phyloP scores from a whole-genome alignment of 2,888 invertebrate genomes.

The Troides helena region DNA sequence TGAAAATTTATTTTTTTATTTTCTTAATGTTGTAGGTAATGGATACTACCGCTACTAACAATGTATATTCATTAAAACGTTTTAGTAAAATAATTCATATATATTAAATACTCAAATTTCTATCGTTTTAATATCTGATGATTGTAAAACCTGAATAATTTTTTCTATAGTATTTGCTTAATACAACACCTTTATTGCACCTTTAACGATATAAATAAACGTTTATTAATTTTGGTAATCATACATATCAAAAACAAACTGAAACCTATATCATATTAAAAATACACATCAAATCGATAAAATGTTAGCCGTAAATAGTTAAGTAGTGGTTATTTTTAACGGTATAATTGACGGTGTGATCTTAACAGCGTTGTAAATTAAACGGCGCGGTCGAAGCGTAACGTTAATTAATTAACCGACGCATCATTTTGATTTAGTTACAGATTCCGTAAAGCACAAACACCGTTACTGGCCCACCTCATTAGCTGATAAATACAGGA shows the following conservation, averaged over 20 bases:
- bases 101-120: too few species aligned
- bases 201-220: too few species aligned
- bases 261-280: background rate
- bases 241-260: too few species aligned
- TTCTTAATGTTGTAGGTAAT: background rate
- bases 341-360: constrained; percentile 48
- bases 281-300: background rate
- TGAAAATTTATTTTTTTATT: background rate
- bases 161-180: too few species aligned
- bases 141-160: too few species aligned
- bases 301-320: constrained; percentile 11
- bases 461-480: constrained; percentile 49
- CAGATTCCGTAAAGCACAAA: constrained; percentile 40
- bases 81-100: background rate
- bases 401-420: constrained; percentile 58
- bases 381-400: constrained; percentile 47
- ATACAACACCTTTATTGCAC: too few species aligned
- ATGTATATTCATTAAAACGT: background rate
- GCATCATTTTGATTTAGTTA: constrained; percentile 59
- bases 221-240: too few species aligned
- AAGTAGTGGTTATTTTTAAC: constrained; percentile 23
- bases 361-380: constrained; percentile 35
- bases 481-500: constrained; percentile 62
- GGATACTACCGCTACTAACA: background rate
- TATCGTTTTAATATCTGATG: too few species aligned